Base-by-base conservation (phyloP, 1,140 invertebrate genomes). In the Varroa destructor region DNA sequence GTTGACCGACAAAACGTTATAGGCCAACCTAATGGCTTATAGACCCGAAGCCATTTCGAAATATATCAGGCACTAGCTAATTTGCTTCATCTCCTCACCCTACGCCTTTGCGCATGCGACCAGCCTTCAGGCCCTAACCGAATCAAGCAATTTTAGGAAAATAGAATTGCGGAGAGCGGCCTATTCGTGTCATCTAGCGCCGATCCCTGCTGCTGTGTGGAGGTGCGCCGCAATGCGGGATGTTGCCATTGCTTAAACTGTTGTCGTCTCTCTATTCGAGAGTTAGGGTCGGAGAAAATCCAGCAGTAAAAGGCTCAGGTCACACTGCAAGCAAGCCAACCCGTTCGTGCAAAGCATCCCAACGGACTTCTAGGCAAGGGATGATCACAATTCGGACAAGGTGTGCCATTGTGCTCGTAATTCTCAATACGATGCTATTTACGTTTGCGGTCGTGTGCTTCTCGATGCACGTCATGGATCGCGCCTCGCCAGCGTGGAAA, bases 301-400 rank as follows among this genome's bases (percentile, higher is more conserved):
- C 25, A 25, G 25, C 25, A 25, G 4, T 5, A 51, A 3, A 8
- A 51, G 46, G 46, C 46, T 51, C 8, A 51, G 46, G 46, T 8
- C 8, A 51, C 46, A 8, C 46, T 51, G 4, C 4, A 8, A 3
- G 46, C 0, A 51, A 8, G 4, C 46, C 46, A 51, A 8, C 46
- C 46, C 46, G 8, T 51, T 51, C 46, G 46, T 51, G 46, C 46
- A 51, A 8, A 3, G 46, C 46, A 51, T 51, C 8, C 8, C 46
- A 51, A 51, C 46, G 46, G 8, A 3, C 3, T 51, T 51, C 46
- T 3, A 51, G 8, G 1, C 61, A 67, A 67, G 61, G 61, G 12
- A 67, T 67, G 61, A 67, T 67, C 61, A 67, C 61, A 46, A 67
- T 67, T 40, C 61, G 61, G 36, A 67, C 61, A 14, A 40, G 61